Base-by-base conservation (phyloP, 2,113 vertebrate genomes). In the Cololabis saira region DNA sequence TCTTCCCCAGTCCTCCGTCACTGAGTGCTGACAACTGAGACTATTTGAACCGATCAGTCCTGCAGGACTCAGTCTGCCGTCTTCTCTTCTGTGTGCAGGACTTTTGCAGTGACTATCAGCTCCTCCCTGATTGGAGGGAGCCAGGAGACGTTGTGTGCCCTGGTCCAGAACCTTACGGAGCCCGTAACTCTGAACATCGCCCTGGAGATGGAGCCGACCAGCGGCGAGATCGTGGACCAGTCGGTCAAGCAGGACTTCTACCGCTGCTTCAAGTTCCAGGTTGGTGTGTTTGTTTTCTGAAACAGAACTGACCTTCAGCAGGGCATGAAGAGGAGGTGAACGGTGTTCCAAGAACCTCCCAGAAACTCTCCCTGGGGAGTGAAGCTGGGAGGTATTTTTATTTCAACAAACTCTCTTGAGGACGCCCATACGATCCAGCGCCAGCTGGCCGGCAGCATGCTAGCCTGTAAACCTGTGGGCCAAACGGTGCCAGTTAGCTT, bases 141-240 rank as follows among this genome's bases (percentile, higher is more conserved):
- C 2, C 67, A 78, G 11, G 92, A 93, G 84, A 88, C 67, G 3
- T 10, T 93, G 9, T 94, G 92, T 61, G 84, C 81, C 30, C 87
- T 89, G 0, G 30, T 93, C 57, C 70, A 81, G 1, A 51, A 60
- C 16, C 55, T 69, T 27, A 55, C 54, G 0, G 70, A 66, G 51
- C 24, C 15, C 1, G 27, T 91, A 1, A 14, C 18, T 19, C 71
- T 93, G n/a, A 17, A 14, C 1, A 50, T 91, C 2, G 12, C 27
- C 17, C 67, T 93, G n/a, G n/a, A 71, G 0, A 11, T 43, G 19
- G 19, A 41, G 3, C 19, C 63, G 1, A 24, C 2, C 14, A 42
- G 1, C n/a, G 63, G 3, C 0, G 1, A 17, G 1, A 42, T 93
- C 22, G 43, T 91, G 51, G 47, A 82, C 12, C 52, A 89, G 50